Base-by-base conservation (phyloP, 2,113 vertebrate genomes). In the Micronycteris hirsuta region DNA sequence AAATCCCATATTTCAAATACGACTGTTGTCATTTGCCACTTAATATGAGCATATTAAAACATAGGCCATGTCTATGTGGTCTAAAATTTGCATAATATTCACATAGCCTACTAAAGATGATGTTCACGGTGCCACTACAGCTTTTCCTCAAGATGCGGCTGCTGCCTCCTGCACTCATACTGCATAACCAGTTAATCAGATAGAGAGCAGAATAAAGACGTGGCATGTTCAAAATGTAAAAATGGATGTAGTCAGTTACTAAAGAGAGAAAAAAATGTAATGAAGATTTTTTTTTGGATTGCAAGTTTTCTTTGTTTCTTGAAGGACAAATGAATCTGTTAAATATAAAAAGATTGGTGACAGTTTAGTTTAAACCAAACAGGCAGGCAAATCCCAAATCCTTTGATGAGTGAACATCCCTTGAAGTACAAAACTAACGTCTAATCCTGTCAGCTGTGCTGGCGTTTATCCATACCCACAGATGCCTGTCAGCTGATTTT, bases 401-500 rank as follows among this genome's bases (percentile, higher is more conserved):
- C 65, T 95, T 95, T 91, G 94, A 94, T 97, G 83, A 90, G 61
- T 89, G 96, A 82, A 76, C 70, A 91, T 96, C 96, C 89, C 94
- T 97, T 94, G 98, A 95, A 0, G 84, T 58, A 45, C 80, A 91
- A 84, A 93, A 94, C 95, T 96, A 3, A 95, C 73, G 70, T 93
- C 86, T 98, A 95, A 98, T 98, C 97, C 94, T 73, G 36, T 98
- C 98, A 98, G 95, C 97, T 97, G 96, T 4, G 54, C 96, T 94
- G 1, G 15, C 95, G 54, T 1, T 0, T 95, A 91, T 95, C 85
- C 49, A 14, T 33, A 86, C 58, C 68, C 96, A 96, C 92, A 95
- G 91, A 89, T 98, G 97, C 88, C 92, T 88, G 94, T 98, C 98
- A 98, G 97, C 96, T 98, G 97, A 98, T 98, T 96, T 90, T 93